phyloP scores from a whole-genome alignment of 1,140 invertebrate genomes.

The Aphelinus atriplicis region DNA sequence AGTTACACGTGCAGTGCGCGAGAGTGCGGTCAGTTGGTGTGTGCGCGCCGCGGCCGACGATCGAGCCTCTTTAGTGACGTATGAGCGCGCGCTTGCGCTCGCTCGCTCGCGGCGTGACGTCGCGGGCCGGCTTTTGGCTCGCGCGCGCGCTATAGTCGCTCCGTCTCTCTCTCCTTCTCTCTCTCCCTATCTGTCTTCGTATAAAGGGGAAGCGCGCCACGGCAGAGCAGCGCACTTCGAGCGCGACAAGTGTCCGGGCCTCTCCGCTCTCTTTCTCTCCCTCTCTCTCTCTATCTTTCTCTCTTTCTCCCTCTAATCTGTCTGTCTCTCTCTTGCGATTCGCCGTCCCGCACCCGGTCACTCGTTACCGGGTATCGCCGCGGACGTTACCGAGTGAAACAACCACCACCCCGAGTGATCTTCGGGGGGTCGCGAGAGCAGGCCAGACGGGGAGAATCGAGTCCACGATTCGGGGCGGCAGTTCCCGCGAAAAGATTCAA shows the following conservation, averaged over 20 bases:
- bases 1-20: no score
- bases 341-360: background rate
- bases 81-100: background rate
- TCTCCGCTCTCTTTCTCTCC: background rate
- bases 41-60: no score
- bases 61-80: no score
- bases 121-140: background rate
- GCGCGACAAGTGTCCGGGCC: constrained; percentile 18
- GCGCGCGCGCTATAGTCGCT: background rate
- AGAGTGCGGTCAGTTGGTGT: no score
- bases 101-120: background rate
- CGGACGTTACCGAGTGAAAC: background rate
- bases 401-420: no score
- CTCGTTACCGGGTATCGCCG: background rate
- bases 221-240: constrained; percentile 38
- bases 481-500: constrained; percentile 15
- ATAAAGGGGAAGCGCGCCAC: constrained; percentile 41
- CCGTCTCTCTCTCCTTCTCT: background rate
- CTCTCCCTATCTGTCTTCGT: background rate
- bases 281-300: no score
- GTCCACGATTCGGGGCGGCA: background rate
- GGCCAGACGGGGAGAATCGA: constrained; percentile 21
- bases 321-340: no score
- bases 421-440: no score
- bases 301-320: no score